Percentiles rank a stretch among this genome's conserved stretches.
Evolutionary conservation across 2,888 invertebrate species (phyloP).

Genomic region (Ernsta delagoae): DNA sequence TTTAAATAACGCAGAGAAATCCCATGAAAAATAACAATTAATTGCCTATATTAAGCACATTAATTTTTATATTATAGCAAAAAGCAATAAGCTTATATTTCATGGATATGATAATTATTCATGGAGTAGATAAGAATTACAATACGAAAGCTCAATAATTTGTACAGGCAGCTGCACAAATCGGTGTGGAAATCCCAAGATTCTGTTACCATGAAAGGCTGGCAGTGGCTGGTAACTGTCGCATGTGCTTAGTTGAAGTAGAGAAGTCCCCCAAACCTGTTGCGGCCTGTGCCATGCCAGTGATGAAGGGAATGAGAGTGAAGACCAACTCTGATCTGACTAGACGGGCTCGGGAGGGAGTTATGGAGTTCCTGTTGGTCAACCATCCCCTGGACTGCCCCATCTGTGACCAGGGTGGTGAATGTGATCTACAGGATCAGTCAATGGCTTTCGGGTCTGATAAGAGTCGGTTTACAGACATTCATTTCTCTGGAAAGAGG

Average conservation of each 20-base stretch:
- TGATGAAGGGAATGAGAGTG: slow-evolving; percentile 99
- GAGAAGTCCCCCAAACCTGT: slow-evolving; percentile 99
- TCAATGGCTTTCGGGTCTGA: slow-evolving; percentile 99
- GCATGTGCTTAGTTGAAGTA: slow-evolving; percentile 99
- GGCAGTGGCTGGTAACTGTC: slow-evolving; percentile 99
- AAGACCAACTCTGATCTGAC: slow-evolving; percentile 99
- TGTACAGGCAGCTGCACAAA: slow-evolving; percentile 95
- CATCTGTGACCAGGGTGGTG: slow-evolving; percentile 99
- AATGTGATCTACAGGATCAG: slow-evolving; percentile 98
- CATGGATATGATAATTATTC: too few relatives aligned
- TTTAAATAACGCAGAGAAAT: too few relatives aligned
- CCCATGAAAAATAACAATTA: too few relatives aligned
- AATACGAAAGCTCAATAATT: not conserved
- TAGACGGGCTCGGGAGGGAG: slow-evolving; percentile 89
- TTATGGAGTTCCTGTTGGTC: slow-evolving; percentile 99
- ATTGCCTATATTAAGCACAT: too few relatives aligned
- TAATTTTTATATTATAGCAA: too few relatives aligned
- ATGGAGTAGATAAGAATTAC: too few relatives aligned
- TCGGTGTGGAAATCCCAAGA: slow-evolving; percentile 98
- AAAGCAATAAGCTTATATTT: too few relatives aligned
- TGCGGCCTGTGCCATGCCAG: slow-evolving; percentile 99
- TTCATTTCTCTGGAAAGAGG: slow-evolving; percentile 96
- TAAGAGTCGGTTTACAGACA: slow-evolving; percentile 96
- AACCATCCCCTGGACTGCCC: slow-evolving; percentile 99
- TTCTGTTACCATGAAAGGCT: slow-evolving; percentile 99